Evolutionary conservation across 2,113 vertebrate genomes (phyloP), one percentile per base, ranked within the genome.

Genomic region (Dermatemys mawii): DNA sequence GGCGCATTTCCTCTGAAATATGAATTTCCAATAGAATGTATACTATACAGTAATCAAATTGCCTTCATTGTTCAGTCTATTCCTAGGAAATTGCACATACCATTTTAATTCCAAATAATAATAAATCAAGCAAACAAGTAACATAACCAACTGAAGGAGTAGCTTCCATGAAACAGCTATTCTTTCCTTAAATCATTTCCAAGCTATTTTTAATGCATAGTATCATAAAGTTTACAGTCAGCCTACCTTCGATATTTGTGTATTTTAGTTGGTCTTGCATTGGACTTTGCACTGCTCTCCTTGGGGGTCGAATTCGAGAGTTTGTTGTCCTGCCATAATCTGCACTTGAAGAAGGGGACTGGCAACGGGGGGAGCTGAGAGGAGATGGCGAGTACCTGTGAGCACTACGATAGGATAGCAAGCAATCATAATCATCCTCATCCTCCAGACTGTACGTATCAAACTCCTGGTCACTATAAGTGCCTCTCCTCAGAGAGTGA

Each of bases 381-480:
- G 99, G 99, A 2, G 99, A 99, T 0, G 99, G 99, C 0, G 98
- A 99, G 93, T 98, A 99, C 83, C 98, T 98, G 86, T 98, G 98
- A 3, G 97, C 86, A 2, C 98, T 97, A 38, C 98, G 98, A 5
- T 98, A 93, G 1, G 98, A 94, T 84, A 98, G 98, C 84, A 98
- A 98, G 38, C 98, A 98, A 2, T 99, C 98, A 24, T 98, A 99
- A 4, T 98, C 98, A 0, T 98, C 98, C 92, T 99, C 99, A 3
- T 99, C 99, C 95, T 99, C 99, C 49, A 99, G 97, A 95, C 99
- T 99, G 97, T 99, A 99, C 0, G 98, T 98, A 95, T 99, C 99
- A 13, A 99, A 99, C 88, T 99, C 99, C 96, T 99, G 99, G 96
- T 99, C 99, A 2, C 99, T 99, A 98, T 98, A 99, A n/a, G 98